phyloP scores from a whole-genome alignment of 1,140 invertebrate genomes.

The Drosophila paulistorum region DNA sequence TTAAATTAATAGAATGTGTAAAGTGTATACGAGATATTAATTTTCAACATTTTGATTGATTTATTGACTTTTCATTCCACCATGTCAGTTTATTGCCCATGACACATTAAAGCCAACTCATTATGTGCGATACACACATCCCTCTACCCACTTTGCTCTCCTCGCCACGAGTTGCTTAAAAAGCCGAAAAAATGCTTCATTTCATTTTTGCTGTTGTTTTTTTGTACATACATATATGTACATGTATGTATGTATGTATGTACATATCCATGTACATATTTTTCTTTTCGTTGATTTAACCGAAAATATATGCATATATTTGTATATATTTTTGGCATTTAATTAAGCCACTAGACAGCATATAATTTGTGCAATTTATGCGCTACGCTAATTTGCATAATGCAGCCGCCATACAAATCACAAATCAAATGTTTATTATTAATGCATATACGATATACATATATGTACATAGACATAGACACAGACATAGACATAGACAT shows the following conservation, averaged over 20 bases:
- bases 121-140: slow-evolving; percentile 13
- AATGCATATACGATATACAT: slow-evolving; percentile 21
- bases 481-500: background rate
- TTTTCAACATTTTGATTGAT: slow-evolving; percentile 4
- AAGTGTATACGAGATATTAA: background rate
- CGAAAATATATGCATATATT: slow-evolving; percentile 21
- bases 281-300: slow-evolving; percentile 13
- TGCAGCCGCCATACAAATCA: slow-evolving; percentile 69
- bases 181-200: slow-evolving; percentile 9
- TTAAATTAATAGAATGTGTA: background rate
- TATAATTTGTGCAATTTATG: slow-evolving; percentile 72
- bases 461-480: background rate
- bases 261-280: slow-evolving; percentile 25
- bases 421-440: slow-evolving; percentile 74
- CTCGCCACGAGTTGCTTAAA: background rate
- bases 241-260: too few relatives aligned
- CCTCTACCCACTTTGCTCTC: background rate
- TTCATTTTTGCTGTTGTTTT: slow-evolving; percentile 18
- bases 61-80: slow-evolving; percentile 6
- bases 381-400: slow-evolving; percentile 70
- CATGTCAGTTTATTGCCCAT: slow-evolving; percentile 10
- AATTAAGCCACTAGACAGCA: slow-evolving; percentile 70
- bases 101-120: slow-evolving; percentile 31
- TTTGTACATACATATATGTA: background rate
- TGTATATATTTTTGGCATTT: slow-evolving; percentile 52